A percentile compares a stretch with the other conserved stretches of the same genome.
Evolutionary conservation across 2,113 vertebrate genomes (phyloP).

Genomic region (Oenanthe melanoleuca): DNA sequence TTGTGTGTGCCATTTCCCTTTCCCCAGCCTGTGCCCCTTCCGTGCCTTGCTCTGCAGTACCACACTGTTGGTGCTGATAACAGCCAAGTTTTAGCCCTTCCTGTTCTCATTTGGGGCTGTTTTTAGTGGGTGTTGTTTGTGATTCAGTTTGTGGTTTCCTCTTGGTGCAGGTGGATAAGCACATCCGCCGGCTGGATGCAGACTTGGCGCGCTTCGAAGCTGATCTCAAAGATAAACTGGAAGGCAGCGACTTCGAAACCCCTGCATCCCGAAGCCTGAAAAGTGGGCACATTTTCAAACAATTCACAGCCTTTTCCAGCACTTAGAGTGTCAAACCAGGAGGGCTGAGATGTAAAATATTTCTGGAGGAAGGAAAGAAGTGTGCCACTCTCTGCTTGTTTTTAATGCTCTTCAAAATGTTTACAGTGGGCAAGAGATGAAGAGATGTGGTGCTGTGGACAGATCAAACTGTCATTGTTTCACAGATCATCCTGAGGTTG

Average conservation of each 20-base stretch:
- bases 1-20: not conserved
- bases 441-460: not conserved
- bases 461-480: not conserved
- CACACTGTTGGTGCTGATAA: rapidly evolving
- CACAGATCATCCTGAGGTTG: not conserved
- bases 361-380: not conserved
- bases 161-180: conserved; percentile 90
- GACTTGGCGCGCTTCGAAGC: conserved; percentile 96
- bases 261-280: conserved; percentile 81
- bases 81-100: not conserved
- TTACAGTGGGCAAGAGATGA: not conserved
- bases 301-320: not conserved
- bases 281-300: conserved; percentile 71
- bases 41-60: not conserved
- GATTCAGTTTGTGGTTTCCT: not conserved
- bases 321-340: rapidly evolving
- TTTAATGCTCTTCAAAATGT: not conserved
- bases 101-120: not conserved
- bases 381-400: rapidly evolving
- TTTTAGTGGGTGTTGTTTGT: not conserved
- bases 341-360: rapidly evolving
- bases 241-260: conserved; percentile 88
- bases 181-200: conserved; percentile 94
- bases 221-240: conserved; percentile 96
- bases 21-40: not conserved